Evolutionary conservation across 2,888 invertebrate genomes (phyloP), one percentile per base, ranked within the genome.

Genomic region (Tetragonula carbonaria): DNA sequence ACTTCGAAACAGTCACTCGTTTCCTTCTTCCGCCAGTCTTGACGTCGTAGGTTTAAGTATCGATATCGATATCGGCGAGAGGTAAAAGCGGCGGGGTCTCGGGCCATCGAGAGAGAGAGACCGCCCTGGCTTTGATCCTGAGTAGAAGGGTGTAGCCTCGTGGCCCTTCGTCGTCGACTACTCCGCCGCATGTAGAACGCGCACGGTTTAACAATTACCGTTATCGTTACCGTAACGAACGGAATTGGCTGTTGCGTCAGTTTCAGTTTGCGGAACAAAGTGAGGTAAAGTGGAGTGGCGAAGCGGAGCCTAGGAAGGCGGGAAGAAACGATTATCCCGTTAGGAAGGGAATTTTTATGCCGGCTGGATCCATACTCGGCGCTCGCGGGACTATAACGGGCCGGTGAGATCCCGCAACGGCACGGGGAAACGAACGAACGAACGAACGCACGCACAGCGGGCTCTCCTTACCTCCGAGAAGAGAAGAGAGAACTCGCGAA

Each of bases 181-280:
- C 23, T n/a, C 16, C 38, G 0, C 57, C 23, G 68, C 38, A 23
- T 23, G 21, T 62, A 63, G 78, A 68, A 62, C 67, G 77, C 72
- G 81, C 71, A 5, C 85, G 80, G 67, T 63, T 53, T 79, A 81
- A 86, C 89, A 86, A 82, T 87, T 80, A 83, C 79, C 84, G 81
- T 87, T 86, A 86, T 84, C 86, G 89, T 87, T 89, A 86, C 63
- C 77, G 80, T 89, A 89, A 89, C 89, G 80, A 84, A 82, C 77
- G 85, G 63, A 86, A 86, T 77, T 76, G 82, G 70, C 83, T 57
- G 74, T 86, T 73, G 78, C 84, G 88, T 85, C 85, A 80, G 86
- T 84, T 89, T 84, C 80, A 82, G 88, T 82, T 85, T 83, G 81
- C 78, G 62, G 66, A 71, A 81, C 78, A 73, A 83, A 84, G 78